phyloP scores from a whole-genome alignment of 2,113 vertebrate genomes.

The Spilogale gracilis region DNA sequence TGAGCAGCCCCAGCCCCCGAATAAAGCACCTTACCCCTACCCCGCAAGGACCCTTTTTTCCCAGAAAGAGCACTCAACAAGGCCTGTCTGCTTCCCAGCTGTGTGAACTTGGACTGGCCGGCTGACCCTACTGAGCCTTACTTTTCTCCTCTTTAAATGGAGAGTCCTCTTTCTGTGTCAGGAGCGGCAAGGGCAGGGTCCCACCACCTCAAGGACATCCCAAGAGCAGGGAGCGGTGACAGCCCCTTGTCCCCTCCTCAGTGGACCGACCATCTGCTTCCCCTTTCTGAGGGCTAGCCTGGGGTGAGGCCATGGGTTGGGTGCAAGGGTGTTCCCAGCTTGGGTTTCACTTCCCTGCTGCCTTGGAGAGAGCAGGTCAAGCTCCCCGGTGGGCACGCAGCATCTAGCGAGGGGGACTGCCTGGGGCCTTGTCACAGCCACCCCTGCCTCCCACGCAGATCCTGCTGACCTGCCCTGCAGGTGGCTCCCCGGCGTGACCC shows the following conservation, averaged over 20 bases:
- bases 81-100: neutral
- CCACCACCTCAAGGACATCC: neutral
- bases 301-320: neutral
- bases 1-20: neutral
- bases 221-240: neutral
- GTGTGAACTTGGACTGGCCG: neutral
- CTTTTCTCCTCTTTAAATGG: neutral
- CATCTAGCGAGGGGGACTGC: rapidly evolving
- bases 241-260: neutral
- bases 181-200: neutral
- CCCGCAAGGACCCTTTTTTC: neutral
- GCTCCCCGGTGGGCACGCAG: rapidly evolving
- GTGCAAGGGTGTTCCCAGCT: neutral
- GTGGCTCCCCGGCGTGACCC: neutral
- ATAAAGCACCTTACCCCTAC: neutral
- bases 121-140: neutral
- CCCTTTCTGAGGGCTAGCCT: neutral
- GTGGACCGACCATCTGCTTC: neutral
- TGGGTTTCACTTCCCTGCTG: slow-evolving; percentile 52
- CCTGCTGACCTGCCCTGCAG: neutral
- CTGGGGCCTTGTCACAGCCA: neutral
- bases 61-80: neutral
- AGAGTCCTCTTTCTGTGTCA: neutral
- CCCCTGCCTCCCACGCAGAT: neutral
- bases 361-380: neutral